Evolutionary conservation across 2,888 invertebrate species (phyloP).

Genomic region (Troides aeacus): DNA sequence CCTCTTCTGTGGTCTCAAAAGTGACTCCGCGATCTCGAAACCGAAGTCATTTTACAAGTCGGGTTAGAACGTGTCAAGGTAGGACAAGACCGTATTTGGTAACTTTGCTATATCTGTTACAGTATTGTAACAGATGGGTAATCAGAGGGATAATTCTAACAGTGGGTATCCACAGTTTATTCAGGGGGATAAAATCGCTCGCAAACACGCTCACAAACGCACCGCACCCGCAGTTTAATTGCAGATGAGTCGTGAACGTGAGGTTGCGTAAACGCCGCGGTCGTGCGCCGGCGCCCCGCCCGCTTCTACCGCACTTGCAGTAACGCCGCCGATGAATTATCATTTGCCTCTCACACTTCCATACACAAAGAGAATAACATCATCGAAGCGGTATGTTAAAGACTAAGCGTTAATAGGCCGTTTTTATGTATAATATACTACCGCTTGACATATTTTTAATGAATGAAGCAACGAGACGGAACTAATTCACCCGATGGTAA

Average conservation of each 20-base stretch:
- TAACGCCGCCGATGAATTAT: conserved; percentile 26
- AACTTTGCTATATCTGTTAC: too few relatives aligned
- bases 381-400: background rate
- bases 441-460: too few relatives aligned
- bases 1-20: too few relatives aligned
- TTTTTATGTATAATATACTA: too few relatives aligned
- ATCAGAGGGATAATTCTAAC: too few relatives aligned
- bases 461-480: too few relatives aligned
- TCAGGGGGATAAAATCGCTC: background rate
- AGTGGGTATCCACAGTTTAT: background rate
- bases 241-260: conserved; percentile 41
- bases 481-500: too few relatives aligned
- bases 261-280: conserved; percentile 36
- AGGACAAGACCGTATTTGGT: too few relatives aligned
- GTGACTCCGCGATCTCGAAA: too few relatives aligned
- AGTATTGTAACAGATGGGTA: too few relatives aligned
- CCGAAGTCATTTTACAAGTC: too few relatives aligned
- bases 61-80: too few relatives aligned
- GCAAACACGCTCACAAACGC: conserved; percentile 26
- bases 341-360: conserved; percentile 9
- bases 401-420: background rate
- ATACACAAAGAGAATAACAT: background rate
- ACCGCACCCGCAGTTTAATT: conserved; percentile 33
- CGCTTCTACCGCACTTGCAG: conserved; percentile 29
- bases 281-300: conserved; percentile 40